Percentiles rank a stretch among this genome's conserved stretches.
Evolutionary conservation across 2,888 invertebrate species (phyloP).

Genomic region (Chaetoderma sp.): DNA sequence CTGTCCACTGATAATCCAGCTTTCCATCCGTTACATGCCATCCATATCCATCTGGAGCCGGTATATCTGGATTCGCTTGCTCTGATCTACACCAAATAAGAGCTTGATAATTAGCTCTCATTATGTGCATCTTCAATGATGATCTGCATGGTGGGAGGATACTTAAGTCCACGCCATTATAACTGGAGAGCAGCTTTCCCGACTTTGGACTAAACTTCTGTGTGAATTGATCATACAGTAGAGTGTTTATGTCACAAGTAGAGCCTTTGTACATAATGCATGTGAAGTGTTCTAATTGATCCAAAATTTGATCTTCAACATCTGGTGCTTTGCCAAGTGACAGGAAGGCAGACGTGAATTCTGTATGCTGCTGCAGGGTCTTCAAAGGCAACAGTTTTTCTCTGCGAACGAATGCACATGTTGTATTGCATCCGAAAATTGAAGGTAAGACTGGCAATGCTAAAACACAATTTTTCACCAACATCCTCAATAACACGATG

Average conservation of each 20-base stretch:
- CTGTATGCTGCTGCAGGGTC: neutral
- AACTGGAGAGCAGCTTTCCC: neutral
- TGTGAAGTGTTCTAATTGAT: neutral
- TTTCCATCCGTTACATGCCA: conserved; percentile 8
- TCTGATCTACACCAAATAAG: conserved; percentile 20
- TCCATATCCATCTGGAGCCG: conserved; percentile 9
- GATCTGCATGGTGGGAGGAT: conserved; percentile 24
- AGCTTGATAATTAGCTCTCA: conserved; percentile 26
- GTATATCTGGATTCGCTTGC: conserved; percentile 4
- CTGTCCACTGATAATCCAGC: neutral
- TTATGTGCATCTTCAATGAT: conserved; percentile 24
- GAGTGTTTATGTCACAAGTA: conserved; percentile 1
- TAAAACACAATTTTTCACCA: conserved; percentile 20
- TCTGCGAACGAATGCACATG: conserved; percentile 27
- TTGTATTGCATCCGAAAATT: conserved; percentile 31
- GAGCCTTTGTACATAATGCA: conserved; percentile 8
- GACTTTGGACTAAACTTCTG: conserved; percentile 3
- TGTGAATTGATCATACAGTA: conserved; percentile 11
- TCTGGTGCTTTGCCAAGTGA: neutral
- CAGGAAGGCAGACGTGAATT: neutral
- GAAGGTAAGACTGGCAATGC: conserved; percentile 19
- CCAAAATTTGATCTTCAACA: neutral
- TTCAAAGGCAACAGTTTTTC: conserved; percentile 26
- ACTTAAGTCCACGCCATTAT: conserved; percentile 25
- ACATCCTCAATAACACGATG: conserved; percentile 1